These are phyloP conservation scores for Anoncus sp. DNA, from an alignment of 2,888 invertebrate genomes.

Conservation along the genomic window DNA sequence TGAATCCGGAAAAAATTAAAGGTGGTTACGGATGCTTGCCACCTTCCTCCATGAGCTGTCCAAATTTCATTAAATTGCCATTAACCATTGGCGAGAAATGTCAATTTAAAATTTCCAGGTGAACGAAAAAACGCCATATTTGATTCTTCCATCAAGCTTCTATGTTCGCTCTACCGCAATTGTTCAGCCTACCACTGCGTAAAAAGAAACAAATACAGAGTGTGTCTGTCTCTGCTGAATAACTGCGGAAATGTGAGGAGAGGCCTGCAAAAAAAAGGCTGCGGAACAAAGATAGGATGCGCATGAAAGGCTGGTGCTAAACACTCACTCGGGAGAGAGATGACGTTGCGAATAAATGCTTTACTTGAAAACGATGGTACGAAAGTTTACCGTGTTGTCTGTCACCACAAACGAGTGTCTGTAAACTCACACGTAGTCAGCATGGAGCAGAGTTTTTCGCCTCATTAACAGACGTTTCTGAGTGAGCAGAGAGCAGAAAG, in stretches of 20 bases:
- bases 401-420: no score
- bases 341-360: background rate
- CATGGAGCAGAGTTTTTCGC: background rate
- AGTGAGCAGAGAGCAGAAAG: conserved; percentile 39
- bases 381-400: no score
- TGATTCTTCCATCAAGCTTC: background rate
- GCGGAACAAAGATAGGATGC: background rate
- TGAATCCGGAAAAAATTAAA: background rate
- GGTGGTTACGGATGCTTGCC: background rate
- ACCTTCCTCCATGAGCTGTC: background rate
- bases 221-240: background rate
- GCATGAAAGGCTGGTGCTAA: background rate
- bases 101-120: conserved; percentile 5
- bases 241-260: no score
- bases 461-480: conserved; percentile 16
- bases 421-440: no score
- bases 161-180: background rate
- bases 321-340: background rate
- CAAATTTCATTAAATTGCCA: conserved; percentile 7
- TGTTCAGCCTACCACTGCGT: background rate
- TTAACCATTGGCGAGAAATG: background rate
- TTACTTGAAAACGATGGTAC: no score
- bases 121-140: background rate
- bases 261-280: no score
- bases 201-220: background rate